These are phyloP conservation scores for Steinernema scapterisci DNA, from an alignment of 2,888 invertebrate genomes.

Conservation along the genomic window DNA sequence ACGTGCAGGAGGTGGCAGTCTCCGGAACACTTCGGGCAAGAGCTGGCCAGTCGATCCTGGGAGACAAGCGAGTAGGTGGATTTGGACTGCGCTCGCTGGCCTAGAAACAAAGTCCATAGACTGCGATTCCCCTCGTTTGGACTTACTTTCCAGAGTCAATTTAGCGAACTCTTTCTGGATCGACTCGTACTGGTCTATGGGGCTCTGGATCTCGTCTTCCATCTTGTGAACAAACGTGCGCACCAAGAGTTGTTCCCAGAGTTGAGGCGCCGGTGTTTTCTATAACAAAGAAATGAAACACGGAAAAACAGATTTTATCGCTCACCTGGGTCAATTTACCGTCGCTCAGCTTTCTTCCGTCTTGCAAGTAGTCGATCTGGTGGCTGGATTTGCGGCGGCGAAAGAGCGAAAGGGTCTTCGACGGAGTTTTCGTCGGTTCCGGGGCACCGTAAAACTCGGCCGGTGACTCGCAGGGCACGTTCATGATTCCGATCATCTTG, in stretches of 20 bases:
- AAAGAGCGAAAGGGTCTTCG: slow-evolving; percentile 43
- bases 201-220: slow-evolving; percentile 57
- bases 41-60: slow-evolving; percentile 14
- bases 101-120: neutral
- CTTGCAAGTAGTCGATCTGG: slow-evolving; percentile 55
- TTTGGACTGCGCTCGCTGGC: slow-evolving; percentile 1
- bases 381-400: slow-evolving; percentile 46
- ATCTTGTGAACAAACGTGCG: slow-evolving; percentile 60
- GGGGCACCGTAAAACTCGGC: slow-evolving; percentile 59
- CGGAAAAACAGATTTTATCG: neutral
- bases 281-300: slow-evolving; percentile 15
- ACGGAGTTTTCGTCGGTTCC: slow-evolving; percentile 18
- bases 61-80: slow-evolving; percentile 16
- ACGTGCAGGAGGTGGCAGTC: neutral
- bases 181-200: slow-evolving; percentile 46
- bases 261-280: slow-evolving; percentile 50
- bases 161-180: slow-evolving; percentile 29
- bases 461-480: slow-evolving; percentile 60
- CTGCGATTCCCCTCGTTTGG: no score
- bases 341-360: slow-evolving; percentile 55
- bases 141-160: slow-evolving; percentile 11
- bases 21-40: neutral
- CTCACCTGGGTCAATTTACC: slow-evolving; percentile 42
- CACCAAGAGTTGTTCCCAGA: slow-evolving; percentile 59
- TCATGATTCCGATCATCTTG: slow-evolving; percentile 62